These are phyloP conservation scores for Tetranychus truncatus DNA, from an alignment of 2,888 invertebrate genomes.

Conservation along the genomic window DNA sequence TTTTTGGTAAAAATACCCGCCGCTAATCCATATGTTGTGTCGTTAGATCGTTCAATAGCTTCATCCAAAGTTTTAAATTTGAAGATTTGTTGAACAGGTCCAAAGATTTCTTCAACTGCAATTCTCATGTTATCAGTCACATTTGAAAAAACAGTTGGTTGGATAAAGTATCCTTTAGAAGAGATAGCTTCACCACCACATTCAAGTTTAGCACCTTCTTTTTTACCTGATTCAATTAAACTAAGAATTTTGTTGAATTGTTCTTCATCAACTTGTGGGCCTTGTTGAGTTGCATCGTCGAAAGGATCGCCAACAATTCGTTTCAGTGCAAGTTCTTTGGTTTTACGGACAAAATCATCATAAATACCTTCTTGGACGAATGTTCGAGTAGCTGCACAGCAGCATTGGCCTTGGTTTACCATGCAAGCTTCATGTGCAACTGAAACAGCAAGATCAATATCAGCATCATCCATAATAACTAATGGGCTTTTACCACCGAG, in stretches of 20 bases:
- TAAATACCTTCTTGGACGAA: conserved; percentile 73
- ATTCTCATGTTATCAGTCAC: conserved; percentile 34
- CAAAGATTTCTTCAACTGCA: conserved; percentile 34
- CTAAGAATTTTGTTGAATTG: conserved; percentile 33
- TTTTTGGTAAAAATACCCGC: conserved; percentile 63
- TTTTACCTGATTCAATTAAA: conserved; percentile 32
- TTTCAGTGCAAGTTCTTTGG: conserved; percentile 47
- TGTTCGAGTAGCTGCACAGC: conserved; percentile 69
- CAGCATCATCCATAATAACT: conserved; percentile 57
- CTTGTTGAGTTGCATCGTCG: conserved; percentile 47
- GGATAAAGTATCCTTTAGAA: conserved; percentile 32
- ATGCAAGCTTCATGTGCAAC: conserved; percentile 33
- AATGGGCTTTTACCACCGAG: conserved; percentile 76
- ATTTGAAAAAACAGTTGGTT: conserved; percentile 33
- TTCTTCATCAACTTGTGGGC: conserved; percentile 46
- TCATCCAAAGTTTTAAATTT: conserved; percentile 41
- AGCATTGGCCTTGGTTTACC: conserved; percentile 46
- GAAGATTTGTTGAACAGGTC: conserved; percentile 35
- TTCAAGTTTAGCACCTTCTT: conserved; percentile 33
- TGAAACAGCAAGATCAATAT: conserved; percentile 31
- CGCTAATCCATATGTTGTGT: conserved; percentile 58
- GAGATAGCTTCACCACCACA: conserved; percentile 36
- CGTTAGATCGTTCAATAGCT: conserved; percentile 60
- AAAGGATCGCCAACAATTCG: conserved; percentile 67
- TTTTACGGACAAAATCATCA: conserved; percentile 58